phyloP scores from a whole-genome alignment of 2,113 vertebrate genomes.

The Uropsilus gracilis region DNA sequence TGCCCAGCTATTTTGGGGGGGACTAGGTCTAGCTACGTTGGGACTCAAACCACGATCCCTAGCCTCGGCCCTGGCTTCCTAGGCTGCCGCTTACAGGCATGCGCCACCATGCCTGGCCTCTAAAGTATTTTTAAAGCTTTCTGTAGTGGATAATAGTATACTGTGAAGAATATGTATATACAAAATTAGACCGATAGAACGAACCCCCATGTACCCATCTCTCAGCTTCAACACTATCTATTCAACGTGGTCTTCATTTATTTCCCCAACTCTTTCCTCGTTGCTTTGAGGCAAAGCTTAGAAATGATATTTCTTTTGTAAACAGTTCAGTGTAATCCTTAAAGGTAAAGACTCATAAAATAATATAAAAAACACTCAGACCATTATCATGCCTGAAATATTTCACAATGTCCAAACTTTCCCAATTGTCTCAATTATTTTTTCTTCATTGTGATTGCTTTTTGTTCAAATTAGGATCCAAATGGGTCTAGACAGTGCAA shows the following conservation, averaged over 20 bases:
- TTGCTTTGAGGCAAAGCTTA: constrained; percentile 37
- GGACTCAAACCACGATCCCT: too few species aligned
- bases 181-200: background rate
- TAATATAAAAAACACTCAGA: background rate
- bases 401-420: background rate
- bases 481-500: background rate
- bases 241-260: background rate
- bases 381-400: background rate
- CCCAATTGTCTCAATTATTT: background rate
- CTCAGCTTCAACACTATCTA: background rate
- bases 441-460: background rate
- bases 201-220: background rate
- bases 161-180: background rate
- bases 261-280: background rate
- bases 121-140: too few species aligned
- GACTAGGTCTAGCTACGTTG: too few species aligned
- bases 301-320: constrained; percentile 20
- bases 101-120: too few species aligned
- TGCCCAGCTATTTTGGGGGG: too few species aligned
- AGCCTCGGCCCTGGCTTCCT: too few species aligned
- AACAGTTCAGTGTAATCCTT: background rate
- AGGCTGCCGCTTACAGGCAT: too few species aligned
- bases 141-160: background rate
- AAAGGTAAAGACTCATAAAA: background rate
- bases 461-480: constrained; percentile 38